Conservation (phyloP, 2,888 invertebrate species). For the Bellardia pandia region DNA sequence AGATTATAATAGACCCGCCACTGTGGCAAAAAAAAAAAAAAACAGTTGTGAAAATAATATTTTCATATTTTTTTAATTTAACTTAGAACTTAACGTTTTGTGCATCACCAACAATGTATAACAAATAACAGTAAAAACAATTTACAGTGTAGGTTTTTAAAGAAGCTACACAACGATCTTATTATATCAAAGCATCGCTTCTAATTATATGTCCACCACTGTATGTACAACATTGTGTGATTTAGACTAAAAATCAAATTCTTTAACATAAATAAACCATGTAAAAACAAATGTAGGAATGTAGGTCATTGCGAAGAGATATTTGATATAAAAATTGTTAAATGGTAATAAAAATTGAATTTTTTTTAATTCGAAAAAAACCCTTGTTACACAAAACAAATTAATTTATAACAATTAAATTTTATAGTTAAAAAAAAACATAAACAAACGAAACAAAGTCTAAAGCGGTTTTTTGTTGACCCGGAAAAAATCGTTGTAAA, state of each 20-base stretch:
- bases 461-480: conserved; percentile 1
- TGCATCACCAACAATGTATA: too few relatives aligned
- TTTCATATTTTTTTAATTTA: too few relatives aligned
- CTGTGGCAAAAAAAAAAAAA: too few relatives aligned
- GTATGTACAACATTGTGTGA: background rate
- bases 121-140: too few relatives aligned
- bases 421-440: conserved; percentile 15
- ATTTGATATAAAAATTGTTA: conserved; percentile 34
- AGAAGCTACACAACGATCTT: too few relatives aligned
- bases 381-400: conserved; percentile 9
- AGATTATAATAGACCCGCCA: too few relatives aligned
- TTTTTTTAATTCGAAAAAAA: conserved; percentile 1
- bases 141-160: too few relatives aligned
- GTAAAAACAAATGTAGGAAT: background rate
- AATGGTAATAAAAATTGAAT: conserved; percentile 29
- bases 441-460: background rate
- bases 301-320: conserved; percentile 29
- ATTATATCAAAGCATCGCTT: too few relatives aligned
- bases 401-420: conserved; percentile 20
- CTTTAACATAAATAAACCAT: background rate
- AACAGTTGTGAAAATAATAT: too few relatives aligned
- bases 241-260: background rate
- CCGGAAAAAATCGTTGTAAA: conserved; percentile 9
- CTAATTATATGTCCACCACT: too few relatives aligned
- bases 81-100: too few relatives aligned